phyloP scores from a whole-genome alignment of 2,888 invertebrate species.

The Pyrgus malvae region DNA sequence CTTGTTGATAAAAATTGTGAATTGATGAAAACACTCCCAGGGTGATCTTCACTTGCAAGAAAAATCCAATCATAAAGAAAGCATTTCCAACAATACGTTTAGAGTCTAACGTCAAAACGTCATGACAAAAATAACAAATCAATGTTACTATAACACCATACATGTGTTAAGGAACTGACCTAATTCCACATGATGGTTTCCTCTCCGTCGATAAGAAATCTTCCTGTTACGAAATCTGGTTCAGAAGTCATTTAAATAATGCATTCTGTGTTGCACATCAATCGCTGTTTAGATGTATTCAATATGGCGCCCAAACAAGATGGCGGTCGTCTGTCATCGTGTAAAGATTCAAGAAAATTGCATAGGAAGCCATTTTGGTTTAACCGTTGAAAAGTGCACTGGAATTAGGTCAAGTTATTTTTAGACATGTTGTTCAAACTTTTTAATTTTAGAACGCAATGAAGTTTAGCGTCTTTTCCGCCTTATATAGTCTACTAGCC shows the following conservation, averaged over 20 bases:
- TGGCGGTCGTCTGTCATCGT: constrained; percentile 17
- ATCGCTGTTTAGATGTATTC: constrained; percentile 14
- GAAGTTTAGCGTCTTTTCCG: no score
- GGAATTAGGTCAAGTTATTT: constrained; percentile 18
- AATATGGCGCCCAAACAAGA: constrained; percentile 16
- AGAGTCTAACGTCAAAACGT: no score
- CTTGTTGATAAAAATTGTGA: no score
- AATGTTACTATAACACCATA: not conserved
- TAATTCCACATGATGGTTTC: not conserved
- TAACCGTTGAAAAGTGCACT: constrained; percentile 8
- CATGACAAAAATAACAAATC: not conserved
- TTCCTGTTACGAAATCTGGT: constrained; percentile 2
- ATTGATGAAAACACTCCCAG: no score
- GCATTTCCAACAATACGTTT: no score
- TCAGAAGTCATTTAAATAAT: constrained; percentile 13
- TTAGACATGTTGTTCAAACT: no score
- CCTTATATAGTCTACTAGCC: no score
- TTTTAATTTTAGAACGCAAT: no score
- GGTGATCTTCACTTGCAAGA: no score
- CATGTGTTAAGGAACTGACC: not conserved
- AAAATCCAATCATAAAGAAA: no score
- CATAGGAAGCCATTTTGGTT: constrained; percentile 4
- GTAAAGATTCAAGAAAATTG: constrained; percentile 17
- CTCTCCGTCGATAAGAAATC: not conserved
- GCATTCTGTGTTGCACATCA: constrained; percentile 11